phyloP scores from a whole-genome alignment of 2,888 invertebrate genomes.

The Eulithis testata region DNA sequence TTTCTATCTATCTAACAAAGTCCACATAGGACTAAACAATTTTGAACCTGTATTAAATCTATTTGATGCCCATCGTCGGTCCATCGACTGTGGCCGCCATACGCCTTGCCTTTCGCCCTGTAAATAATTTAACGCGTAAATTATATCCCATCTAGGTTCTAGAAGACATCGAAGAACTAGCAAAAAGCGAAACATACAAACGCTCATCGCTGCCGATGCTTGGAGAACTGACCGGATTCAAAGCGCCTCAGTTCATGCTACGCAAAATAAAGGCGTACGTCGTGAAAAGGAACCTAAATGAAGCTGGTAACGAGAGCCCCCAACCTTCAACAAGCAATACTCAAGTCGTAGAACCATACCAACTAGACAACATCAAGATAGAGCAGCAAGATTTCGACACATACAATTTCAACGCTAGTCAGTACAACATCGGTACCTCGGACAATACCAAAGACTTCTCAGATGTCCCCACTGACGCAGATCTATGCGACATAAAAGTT shows the following conservation, averaged over 20 bases:
- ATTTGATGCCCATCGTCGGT: too few species aligned
- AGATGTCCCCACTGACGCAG: conserved; percentile 70
- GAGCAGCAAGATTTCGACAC: conserved; percentile 73
- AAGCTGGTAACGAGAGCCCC: conserved; percentile 71
- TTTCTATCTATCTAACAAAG: too few species aligned
- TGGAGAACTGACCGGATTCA: conserved; percentile 89
- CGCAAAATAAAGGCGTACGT: conserved; percentile 90
- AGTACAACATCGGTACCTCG: conserved; percentile 64
- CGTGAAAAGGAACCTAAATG: conserved; percentile 64
- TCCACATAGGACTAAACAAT: too few species aligned
- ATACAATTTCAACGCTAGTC: conserved; percentile 70
- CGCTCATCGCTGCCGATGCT: conserved; percentile 86
- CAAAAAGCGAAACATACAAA: conserved; percentile 89
- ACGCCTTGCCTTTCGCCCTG: too few species aligned
- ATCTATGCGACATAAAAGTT: conserved; percentile 78
- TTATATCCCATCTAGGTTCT: conserved; percentile 73
- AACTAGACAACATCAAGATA: conserved; percentile 70
- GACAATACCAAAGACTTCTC: conserved; percentile 71
- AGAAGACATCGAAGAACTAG: conserved; percentile 91
- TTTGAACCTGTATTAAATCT: too few species aligned
- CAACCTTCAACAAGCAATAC: conserved; percentile 67
- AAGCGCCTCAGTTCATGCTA: conserved; percentile 89
- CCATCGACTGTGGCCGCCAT: too few species aligned
- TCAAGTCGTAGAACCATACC: conserved; percentile 66
- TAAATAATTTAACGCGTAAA: too few species aligned